Evolutionary conservation across 2,113 vertebrate genomes (phyloP).

Genomic region (Hypomesus transpacificus): DNA sequence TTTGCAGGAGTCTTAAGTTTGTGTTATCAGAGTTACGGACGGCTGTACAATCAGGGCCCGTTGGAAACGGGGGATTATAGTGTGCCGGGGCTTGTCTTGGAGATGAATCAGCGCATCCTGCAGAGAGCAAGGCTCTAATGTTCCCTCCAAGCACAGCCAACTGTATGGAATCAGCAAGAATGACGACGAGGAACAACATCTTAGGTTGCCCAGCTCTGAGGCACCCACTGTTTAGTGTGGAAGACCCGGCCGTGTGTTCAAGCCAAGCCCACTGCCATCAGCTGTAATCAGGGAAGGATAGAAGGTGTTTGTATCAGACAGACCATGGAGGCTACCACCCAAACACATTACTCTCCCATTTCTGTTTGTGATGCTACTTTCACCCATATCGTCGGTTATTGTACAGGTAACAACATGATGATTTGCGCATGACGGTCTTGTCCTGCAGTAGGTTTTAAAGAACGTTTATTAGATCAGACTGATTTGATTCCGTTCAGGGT

Average conservation of each 20-base stretch:
- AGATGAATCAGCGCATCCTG: conserved; percentile 61
- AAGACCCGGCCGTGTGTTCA: conserved; percentile 14
- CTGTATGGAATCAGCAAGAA: conserved; percentile 40
- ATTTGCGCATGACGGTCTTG: too few relatives aligned
- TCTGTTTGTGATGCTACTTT: neutral
- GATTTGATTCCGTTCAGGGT: too few relatives aligned
- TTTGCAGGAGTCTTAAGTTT: conserved; percentile 35
- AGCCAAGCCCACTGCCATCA: conserved; percentile 31
- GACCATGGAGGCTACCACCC: neutral
- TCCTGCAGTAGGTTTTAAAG: too few relatives aligned
- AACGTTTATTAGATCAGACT: too few relatives aligned
- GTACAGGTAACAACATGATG: neutral
- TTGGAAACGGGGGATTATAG: conserved; percentile 57
- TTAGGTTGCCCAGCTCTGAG: conserved; percentile 20
- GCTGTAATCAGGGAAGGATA: neutral
- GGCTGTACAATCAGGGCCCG: conserved; percentile 46
- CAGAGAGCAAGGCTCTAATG: conserved; percentile 57
- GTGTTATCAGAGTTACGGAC: conserved; percentile 60
- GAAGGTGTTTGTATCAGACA: too few relatives aligned
- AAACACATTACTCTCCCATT: neutral
- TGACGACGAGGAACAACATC: conserved; percentile 41
- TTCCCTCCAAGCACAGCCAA: conserved; percentile 43
- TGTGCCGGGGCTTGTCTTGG: conserved; percentile 46
- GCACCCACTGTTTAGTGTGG: conserved; percentile 25
- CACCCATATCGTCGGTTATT: neutral